Evolutionary conservation across 1,140 invertebrate genomes (phyloP), one percentile per base, ranked within the genome.

Genomic region (Nasonia vitripennis): DNA sequence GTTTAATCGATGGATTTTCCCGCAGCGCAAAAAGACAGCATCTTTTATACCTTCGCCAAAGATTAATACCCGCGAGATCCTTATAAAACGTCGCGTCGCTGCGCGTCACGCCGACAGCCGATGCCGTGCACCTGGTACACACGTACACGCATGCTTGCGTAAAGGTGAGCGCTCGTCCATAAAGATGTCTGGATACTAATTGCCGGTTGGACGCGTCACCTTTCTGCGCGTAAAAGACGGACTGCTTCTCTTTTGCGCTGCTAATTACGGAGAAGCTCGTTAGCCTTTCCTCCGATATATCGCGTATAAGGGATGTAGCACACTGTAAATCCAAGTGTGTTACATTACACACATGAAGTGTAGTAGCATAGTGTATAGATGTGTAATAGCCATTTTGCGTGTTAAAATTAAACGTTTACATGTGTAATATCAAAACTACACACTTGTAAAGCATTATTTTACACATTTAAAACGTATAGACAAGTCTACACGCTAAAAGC

Each of bases 121-220:
- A 5, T 11, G 10, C 12, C 12, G 27, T 67, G 74, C 34, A 78
- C 73, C 75, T 55, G 23, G 45, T 55, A 27, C 75, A 27, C 20
- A 27, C 45, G 17, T n/a, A 9, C 37, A 31, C 48, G 27, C n/a
- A 62, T 6, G n/a, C n/a, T 2, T 12, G 2, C 31, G n/a, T 70
- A 51, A 48, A 34, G 20, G 12, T 17, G 31, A 55, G n/a, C 70
- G 68, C 70, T 23, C 83, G 78, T 83, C 83, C 83, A 89, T 88
- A 86, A 87, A 89, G 89, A 88, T 82, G 86, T 89, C 85, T 55
- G 81, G 31, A 55, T 83, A 81, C 84, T 89, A 89, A 89, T 89
- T 89, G 87, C 86, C 67, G 75, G 37, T 78, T 75, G 73, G 51
- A 83, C 67, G 62, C 73, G 37, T 75, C 73, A 71, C 68, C 68